Evolutionary conservation across 2,113 vertebrate genomes (phyloP).

Genomic region (Morone saxatilis): DNA sequence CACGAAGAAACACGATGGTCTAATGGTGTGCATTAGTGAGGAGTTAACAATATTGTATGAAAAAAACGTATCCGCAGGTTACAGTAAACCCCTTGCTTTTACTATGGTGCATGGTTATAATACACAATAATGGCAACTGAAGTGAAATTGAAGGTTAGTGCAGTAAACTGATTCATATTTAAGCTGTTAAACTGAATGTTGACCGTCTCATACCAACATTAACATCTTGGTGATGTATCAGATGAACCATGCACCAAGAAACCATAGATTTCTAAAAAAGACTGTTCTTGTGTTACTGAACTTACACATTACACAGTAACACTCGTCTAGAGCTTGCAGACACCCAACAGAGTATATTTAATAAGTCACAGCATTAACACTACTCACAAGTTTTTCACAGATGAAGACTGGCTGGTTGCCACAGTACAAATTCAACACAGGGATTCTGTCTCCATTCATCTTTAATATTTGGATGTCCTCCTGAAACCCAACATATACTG

Average conservation of each 20-base stretch:
- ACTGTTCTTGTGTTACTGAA: not conserved
- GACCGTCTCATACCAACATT: not conserved
- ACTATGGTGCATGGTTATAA: not conserved
- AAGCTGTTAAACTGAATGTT: not conserved
- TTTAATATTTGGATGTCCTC: conserved; percentile 86
- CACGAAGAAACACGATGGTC: not conserved
- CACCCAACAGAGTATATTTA: not conserved
- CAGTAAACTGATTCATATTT: not conserved
- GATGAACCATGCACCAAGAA: not conserved
- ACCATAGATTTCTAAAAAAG: not conserved
- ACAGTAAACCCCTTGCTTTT: not conserved
- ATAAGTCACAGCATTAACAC: not conserved
- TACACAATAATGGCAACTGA: not conserved
- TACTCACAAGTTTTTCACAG: conserved; percentile 89
- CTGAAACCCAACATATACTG: conserved; percentile 78
- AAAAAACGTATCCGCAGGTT: not conserved
- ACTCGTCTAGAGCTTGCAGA: not conserved
- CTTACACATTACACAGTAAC: not conserved
- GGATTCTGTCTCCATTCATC: conserved; percentile 71
- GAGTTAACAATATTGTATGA: not conserved
- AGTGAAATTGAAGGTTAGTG: not conserved
- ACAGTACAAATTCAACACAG: conserved; percentile 82
- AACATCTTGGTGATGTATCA: not conserved
- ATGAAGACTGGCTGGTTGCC: conserved; percentile 82
- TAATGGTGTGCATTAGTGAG: not conserved